phyloP scores from a whole-genome alignment of 1,140 invertebrate genomes.

The Drosophila ananassae region DNA sequence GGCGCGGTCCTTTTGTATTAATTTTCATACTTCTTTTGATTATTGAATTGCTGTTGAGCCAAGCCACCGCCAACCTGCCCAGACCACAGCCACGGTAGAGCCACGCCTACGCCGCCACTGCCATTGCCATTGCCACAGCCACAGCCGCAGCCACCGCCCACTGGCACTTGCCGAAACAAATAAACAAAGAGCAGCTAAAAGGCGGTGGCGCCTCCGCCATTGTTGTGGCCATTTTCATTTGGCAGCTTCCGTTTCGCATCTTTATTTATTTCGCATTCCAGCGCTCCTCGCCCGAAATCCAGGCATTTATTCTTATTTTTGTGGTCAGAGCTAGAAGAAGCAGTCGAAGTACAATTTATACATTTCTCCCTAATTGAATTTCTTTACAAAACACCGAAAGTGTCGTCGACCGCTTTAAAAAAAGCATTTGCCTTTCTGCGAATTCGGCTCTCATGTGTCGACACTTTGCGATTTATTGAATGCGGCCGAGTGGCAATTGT shows the following conservation, averaged over 20 bases:
- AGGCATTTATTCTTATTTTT: not conserved
- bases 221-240: slow-evolving; percentile 32
- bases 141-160: slow-evolving; percentile 3
- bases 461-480: slow-evolving; percentile 59
- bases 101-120: slow-evolving; percentile 7
- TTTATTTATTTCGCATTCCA: slow-evolving; percentile 43
- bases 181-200: slow-evolving; percentile 70
- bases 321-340: slow-evolving; percentile 19
- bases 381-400: slow-evolving; percentile 34
- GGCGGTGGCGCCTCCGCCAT: slow-evolving; percentile 39
- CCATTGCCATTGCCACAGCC: not conserved
- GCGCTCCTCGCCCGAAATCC: slow-evolving; percentile 4
- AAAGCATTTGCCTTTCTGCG: slow-evolving; percentile 17
- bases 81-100: not conserved
- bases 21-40: slow-evolving; percentile 73
- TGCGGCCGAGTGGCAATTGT: slow-evolving; percentile 48
- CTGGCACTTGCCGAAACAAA: slow-evolving; percentile 56
- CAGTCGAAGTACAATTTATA: slow-evolving; percentile 48
- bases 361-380: slow-evolving; percentile 69
- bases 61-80: not conserved
- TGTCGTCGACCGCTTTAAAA: slow-evolving; percentile 32
- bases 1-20: slow-evolving; percentile 64
- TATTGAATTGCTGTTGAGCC: slow-evolving; percentile 57
- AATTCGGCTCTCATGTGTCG: slow-evolving; percentile 40
- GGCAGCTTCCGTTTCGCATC: slow-evolving; percentile 62